Conservation (phyloP, 2,888 invertebrate genomes). For the Caenorhabditis auriculariae region DNA sequence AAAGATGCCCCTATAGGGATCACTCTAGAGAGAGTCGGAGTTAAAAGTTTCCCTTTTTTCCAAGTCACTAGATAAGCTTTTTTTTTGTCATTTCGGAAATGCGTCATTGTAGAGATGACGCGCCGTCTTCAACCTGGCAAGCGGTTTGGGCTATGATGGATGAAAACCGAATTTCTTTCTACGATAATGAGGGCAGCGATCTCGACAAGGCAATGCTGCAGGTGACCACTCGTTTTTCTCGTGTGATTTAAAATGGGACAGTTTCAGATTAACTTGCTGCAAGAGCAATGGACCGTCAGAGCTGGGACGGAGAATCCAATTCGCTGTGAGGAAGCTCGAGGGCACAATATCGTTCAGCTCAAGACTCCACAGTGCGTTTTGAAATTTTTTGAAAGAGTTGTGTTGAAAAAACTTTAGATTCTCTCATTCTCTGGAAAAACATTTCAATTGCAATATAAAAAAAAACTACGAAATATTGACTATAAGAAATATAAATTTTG, state of each 20-base stretch:
- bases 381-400: not conserved
- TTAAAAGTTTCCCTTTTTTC: not conserved
- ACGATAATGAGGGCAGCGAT: constrained; percentile 44
- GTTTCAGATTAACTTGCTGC: constrained; percentile 40
- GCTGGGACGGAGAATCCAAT: constrained; percentile 30
- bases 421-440: not conserved
- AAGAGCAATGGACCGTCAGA: constrained; percentile 48
- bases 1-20: too few relatives aligned
- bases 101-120: constrained; percentile 22
- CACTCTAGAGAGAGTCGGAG: too few relatives aligned
- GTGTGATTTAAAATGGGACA: not conserved
- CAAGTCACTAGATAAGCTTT: not conserved
- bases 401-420: not conserved
- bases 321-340: constrained; percentile 21
- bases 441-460: not conserved
- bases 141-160: constrained; percentile 44
- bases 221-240: not conserved
- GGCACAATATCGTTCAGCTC: constrained; percentile 43
- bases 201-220: constrained; percentile 25
- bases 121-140: constrained; percentile 22
- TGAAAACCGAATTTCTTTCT: constrained; percentile 38
- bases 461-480: not conserved
- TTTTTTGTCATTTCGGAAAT: not conserved
- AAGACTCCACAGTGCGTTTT: constrained; percentile 43
- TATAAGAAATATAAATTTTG: constrained; percentile 1